phyloP scores from a whole-genome alignment of 2,797 vertebrate species.

The Enteromius fasciolatus region DNA sequence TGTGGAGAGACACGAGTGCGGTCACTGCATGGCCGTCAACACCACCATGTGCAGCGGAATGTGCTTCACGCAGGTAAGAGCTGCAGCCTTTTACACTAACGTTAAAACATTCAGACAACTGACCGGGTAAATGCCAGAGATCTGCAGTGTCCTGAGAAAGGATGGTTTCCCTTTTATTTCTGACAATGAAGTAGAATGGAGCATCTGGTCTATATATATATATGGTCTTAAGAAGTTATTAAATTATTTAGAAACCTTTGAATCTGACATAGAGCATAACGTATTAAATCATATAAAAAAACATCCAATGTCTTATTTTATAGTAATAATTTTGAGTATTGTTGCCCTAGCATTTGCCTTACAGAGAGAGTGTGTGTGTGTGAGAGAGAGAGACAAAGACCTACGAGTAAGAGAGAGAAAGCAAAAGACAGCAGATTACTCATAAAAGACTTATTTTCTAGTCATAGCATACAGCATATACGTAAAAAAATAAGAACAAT shows the following conservation, averaged over 20 bases:
- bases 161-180: background rate
- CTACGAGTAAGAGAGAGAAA: background rate
- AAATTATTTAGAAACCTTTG: too few relatives aligned
- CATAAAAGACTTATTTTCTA: background rate
- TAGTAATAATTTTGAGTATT: background rate
- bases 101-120: background rate
- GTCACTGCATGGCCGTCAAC: constrained; percentile 87
- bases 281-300: background rate
- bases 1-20: constrained; percentile 83
- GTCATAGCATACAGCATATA: background rate
- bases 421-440: background rate
- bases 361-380: background rate
- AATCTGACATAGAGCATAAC: too few relatives aligned
- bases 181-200: background rate
- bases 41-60: constrained; percentile 92
- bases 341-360: background rate
- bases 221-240: too few relatives aligned
- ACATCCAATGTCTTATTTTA: background rate
- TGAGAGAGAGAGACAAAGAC: background rate
- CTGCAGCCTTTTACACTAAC: too few relatives aligned
- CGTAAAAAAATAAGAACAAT: background rate
- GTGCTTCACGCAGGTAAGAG: constrained; percentile 86
- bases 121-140: background rate
- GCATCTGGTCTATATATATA: background rate
- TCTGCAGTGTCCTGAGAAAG: background rate